These are phyloP conservation scores for Manis pentadactyla DNA, from an alignment of 2,797 vertebrate species.

Conservation along the genomic window DNA sequence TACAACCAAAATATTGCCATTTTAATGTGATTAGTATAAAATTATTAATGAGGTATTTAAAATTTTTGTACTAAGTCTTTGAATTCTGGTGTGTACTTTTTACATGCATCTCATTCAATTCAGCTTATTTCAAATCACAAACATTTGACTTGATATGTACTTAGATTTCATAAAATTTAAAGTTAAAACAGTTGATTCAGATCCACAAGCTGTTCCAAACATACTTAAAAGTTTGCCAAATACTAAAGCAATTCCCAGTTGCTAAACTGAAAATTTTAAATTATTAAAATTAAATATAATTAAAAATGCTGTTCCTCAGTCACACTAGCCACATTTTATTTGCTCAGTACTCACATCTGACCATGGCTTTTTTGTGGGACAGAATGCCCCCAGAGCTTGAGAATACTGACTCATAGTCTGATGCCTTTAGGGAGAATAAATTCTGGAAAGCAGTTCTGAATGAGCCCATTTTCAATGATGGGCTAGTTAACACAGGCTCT, in stretches of 20 bases:
- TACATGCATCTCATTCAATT: neutral
- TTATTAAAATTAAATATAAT: slow-evolving; percentile 24
- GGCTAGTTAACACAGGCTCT: neutral
- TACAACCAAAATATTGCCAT: neutral
- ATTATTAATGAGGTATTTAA: neutral
- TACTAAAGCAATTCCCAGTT: neutral
- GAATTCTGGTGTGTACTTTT: slow-evolving; percentile 1
- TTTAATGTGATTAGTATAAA: neutral
- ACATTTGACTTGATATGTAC: neutral
- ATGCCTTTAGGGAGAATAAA: neutral
- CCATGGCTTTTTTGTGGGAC: neutral
- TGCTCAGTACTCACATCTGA: neutral
- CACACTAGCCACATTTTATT: neutral
- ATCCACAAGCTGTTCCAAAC: neutral
- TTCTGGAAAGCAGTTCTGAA: neutral
- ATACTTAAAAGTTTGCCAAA: neutral
- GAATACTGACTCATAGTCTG: neutral
- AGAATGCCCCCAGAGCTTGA: neutral
- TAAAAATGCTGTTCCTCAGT: neutral
- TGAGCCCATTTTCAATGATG: neutral
- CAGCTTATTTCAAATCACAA: too few relatives aligned
- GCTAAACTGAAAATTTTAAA: slow-evolving; percentile 43
- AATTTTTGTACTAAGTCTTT: neutral
- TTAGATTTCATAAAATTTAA: slow-evolving; percentile 19
- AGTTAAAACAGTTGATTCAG: neutral